Conservation (phyloP, 2,797 vertebrate species). For the Geotrypetes seraphini region DNA sequence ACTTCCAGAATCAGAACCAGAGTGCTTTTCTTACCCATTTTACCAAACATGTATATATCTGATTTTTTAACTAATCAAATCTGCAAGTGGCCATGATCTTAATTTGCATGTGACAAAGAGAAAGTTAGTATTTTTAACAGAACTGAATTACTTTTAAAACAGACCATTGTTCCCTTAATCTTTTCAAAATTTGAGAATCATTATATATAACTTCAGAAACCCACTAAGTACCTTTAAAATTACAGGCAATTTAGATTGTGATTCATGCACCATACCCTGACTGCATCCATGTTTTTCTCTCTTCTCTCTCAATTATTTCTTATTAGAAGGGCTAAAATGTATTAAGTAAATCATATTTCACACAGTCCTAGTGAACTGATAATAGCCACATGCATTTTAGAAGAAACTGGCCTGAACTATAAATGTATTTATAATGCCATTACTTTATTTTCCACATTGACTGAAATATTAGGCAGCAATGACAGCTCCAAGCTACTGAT, state of each 20-base stretch:
- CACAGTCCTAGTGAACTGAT: conserved; percentile 39
- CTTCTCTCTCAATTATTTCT: conserved; percentile 48
- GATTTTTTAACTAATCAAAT: background rate
- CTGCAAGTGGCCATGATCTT: background rate
- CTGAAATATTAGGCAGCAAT: conserved; percentile 37
- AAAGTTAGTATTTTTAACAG: conserved; percentile 8
- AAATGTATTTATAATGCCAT: conserved; percentile 54
- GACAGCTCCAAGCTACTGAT: conserved; percentile 32
- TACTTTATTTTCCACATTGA: conserved; percentile 41
- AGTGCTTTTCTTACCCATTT: background rate
- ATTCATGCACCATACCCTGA: conserved; percentile 42
- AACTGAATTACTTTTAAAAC: conserved; percentile 30
- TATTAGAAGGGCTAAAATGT: conserved; percentile 48
- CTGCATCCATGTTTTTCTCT: conserved; percentile 22
- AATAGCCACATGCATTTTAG: conserved; percentile 47
- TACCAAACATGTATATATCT: background rate
- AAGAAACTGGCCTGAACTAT: conserved; percentile 44
- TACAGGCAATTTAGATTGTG: conserved; percentile 49
- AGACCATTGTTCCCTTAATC: conserved; percentile 34
- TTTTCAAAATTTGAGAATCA: conserved; percentile 39
- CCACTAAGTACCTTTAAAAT: conserved; percentile 55
- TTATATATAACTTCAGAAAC: conserved; percentile 51
- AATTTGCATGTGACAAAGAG: conserved; percentile 6
- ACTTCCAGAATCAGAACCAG: too few species aligned
- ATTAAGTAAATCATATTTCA: conserved; percentile 60